phyloP scores from a whole-genome alignment of 2,888 invertebrate species.

The Choreutis nemorana region DNA sequence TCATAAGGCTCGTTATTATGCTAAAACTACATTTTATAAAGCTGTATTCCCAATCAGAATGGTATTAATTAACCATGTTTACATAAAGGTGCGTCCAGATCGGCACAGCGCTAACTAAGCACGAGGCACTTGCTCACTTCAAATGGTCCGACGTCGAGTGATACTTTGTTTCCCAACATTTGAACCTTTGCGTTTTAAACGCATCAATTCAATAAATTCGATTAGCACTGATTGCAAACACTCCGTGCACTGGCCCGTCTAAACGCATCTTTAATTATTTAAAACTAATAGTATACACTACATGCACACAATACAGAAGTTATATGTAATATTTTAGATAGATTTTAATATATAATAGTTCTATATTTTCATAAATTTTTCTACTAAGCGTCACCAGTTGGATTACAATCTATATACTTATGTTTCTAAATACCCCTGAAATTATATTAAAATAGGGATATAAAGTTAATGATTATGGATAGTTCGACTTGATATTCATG shows the following conservation, averaged over 20 bases:
- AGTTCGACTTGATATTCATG: slow-evolving; percentile 44
- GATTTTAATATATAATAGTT: slow-evolving; percentile 53
- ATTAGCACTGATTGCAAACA: too few species aligned
- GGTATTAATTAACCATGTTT: slow-evolving; percentile 38
- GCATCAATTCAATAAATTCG: too few species aligned
- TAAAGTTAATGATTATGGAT: slow-evolving; percentile 50
- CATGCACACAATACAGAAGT: slow-evolving; percentile 56
- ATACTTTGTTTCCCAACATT: too few species aligned
- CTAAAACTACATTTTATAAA: slow-evolving; percentile 66
- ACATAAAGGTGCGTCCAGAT: too few species aligned
- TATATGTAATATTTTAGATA: slow-evolving; percentile 29
- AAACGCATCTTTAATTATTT: slow-evolving; percentile 18
- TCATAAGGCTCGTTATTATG: slow-evolving; percentile 43
- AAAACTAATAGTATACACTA: slow-evolving; percentile 30
- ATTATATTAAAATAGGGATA: slow-evolving; percentile 39
- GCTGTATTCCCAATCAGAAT: slow-evolving; percentile 70
- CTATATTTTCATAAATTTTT: slow-evolving; percentile 43
- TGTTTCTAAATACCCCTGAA: slow-evolving; percentile 31
- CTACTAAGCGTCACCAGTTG: slow-evolving; percentile 61
- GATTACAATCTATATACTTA: slow-evolving; percentile 35
- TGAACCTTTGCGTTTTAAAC: too few species aligned
- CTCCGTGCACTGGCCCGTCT: too few species aligned
- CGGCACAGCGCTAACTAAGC: too few species aligned
- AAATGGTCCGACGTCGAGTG: too few species aligned
- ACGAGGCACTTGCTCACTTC: too few species aligned